Evolutionary conservation across 2,888 invertebrate species (phyloP), one percentile per base, ranked within the genome.

Genomic region (Busseola fusca): DNA sequence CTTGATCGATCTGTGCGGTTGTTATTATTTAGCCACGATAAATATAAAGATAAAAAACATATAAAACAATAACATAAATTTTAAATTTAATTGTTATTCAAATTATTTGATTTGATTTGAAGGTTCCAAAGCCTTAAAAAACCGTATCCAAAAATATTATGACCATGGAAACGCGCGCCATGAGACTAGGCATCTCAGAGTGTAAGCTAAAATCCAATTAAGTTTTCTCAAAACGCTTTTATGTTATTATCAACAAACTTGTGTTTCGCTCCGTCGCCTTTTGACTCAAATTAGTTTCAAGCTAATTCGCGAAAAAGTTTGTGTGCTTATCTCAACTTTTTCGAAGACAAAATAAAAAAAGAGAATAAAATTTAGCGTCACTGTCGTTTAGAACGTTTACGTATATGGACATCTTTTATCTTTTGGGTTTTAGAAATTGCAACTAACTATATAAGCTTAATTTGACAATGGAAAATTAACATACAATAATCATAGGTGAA

Each of bases 201-300:
- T 81, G 76, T 87, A 79, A 84, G 80, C 82, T 84, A 80, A 81
- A 86, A 84, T 87, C 84, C 77, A 87, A 87, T 86, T 87, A 87
- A 76, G 65, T 84, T 87, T 84, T 86, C 84, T 82, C 71, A 83
- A 80, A 83, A 81, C 69, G 84, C 34, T 75, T 69, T 63, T 56
- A 65, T 52, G 64, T 75, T 72, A 76, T 81, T 72, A 69, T 59
- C 58, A 69, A 73, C 74, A 68, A 84, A 77, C 74, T 78, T 74
- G 63, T 74, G 48, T 74, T 68, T 60, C 58, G 66, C 79, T 48
- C 62, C 0, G 40, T 18, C 56, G 65, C 68, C 59, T 69, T 63
- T 63, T 68, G 58, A 70, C 56, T 50, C 63, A 6, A 78, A 84
- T 84, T 70, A 72, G 80, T 72, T 79, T 72, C 3, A 34, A 65